Evolutionary conservation across 2,797 vertebrate species (phyloP), one percentile per base, ranked within the genome.

Genomic region (Sebastes diploproa): DNA sequence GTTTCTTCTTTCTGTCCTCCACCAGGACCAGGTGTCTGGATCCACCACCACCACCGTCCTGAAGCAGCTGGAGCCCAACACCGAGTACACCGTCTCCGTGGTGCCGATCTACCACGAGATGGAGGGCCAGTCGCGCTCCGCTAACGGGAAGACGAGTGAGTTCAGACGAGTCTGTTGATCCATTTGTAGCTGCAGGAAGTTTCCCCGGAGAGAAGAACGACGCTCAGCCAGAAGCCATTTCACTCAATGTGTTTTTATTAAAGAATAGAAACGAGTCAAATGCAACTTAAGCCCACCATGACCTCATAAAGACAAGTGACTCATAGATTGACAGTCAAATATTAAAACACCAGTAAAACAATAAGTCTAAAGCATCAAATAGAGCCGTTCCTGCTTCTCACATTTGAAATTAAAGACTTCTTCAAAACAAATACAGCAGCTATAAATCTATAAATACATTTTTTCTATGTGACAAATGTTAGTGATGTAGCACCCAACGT

Each of bases 101-200:
- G 96, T 98, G 69, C 98, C 98, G 0, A 96, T 97, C 64, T 99
- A 98, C 86, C 89, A 95, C 0, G 98, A 99, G 90, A 97, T 98
- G 67, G 97, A 99, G 80, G 98, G 98, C 0, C 96, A 95, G 7
- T 80, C 97, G 2, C 91, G 90, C 59, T 97, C 98, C 9, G 96
- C 95, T 54, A 97, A 94, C 7, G 98, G 96, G 78, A 97, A 92
- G 86, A 99, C 98, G 7, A 95, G 98, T 99, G 94, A 97, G 98
- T 96, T 13, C 18, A 60, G 14, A 32, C 2, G 8, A 23, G 72
- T 54, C 27, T 2, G 29, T 11, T 2, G 29, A 34, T 3, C 23
- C 62, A 67, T 81, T 77, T 63, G 60, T 38, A 32, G 32, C 54
- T 54, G 6, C n/a, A 56, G 54, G 67, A 65, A 22, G 22, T 42